phyloP scores from a whole-genome alignment of 64 coral and sea anemone genomes.

The Montipora sp. region DNA sequence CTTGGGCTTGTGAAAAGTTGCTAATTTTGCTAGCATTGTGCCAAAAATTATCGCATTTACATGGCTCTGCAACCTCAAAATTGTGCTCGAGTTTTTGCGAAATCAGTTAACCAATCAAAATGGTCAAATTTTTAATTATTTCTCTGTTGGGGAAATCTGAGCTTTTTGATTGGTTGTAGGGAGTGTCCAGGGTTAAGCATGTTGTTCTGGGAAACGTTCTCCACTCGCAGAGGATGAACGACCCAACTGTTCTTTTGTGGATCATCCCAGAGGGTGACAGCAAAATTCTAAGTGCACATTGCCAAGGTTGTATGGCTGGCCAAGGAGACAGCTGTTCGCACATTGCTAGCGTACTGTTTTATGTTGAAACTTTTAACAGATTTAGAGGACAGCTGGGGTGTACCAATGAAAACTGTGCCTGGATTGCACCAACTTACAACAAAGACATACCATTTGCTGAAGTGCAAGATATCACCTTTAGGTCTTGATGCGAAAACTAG shows the following conservation, averaged over 20 bases:
- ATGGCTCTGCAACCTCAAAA: too few species aligned
- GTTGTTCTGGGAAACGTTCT: conserved; percentile 34
- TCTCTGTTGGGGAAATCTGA: too few species aligned
- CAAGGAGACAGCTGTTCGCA: background rate
- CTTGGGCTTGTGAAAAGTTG: too few species aligned
- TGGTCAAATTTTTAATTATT: too few species aligned
- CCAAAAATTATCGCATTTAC: too few species aligned
- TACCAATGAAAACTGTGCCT: background rate
- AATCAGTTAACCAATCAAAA: too few species aligned
- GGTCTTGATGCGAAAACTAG: conserved; percentile 22
- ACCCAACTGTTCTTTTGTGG: conserved; percentile 17
- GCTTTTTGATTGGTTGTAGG: background rate
- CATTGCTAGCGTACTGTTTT: conserved; percentile 4
- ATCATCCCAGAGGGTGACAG: conserved; percentile 7
- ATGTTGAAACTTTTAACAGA: conserved; percentile 42
- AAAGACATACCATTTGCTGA: conserved; percentile 27
- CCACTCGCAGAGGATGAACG: conserved; percentile 30
- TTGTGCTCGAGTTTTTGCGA: too few species aligned
- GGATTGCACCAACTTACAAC: conserved; percentile 39
- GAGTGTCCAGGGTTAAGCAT: conserved; percentile 14
- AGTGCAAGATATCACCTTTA: conserved; percentile 30
- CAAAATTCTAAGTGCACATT: conserved; percentile 19
- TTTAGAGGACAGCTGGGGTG: conserved; percentile 10
- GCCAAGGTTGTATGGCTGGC: conserved; percentile 11
- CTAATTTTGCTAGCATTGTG: too few species aligned